Base-by-base conservation (phyloP, 2,113 vertebrate genomes). In the Corythaeola cristata region DNA sequence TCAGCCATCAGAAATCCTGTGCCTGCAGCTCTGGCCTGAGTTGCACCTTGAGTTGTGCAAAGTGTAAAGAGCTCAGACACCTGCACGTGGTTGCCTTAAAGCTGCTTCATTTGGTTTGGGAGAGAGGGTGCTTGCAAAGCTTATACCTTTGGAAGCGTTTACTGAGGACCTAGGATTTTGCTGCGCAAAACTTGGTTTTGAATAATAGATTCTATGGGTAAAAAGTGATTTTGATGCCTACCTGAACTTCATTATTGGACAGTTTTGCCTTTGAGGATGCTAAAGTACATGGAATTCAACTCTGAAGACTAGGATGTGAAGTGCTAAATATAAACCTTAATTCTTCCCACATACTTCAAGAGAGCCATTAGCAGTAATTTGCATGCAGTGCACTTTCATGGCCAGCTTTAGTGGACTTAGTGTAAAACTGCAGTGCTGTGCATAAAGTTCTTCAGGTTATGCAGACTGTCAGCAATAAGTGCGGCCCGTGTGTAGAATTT, bases 61-160 rank as follows among this genome's bases (percentile, higher is more conserved):
- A 14, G 4, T 16, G 23, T 2, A 3, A 24, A 14, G 20, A 30
- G 67, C 28, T 15, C 5, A 1, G 35, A 3, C 17, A 3, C 37
- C 32, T 21, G 23, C 27, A 0, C 2, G 58, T 5, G 32, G 30
- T 11, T 35, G 45, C 68, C 37, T 32, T 45, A 4, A 37, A 35
- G 19, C 27, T 8, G 37, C 45, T 59, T 26, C n/a, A 3, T 22
- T 27, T 37, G 8, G 14, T 35, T 39, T 33, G 30, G 28, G 19
- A 53, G n/a, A 35, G 33, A 5, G 26, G 8, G 18, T 0, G 1
- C 37, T 16, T 17, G 56, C 9, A 1, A 22, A 60, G 50, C 12
- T 33, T 7, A 5, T 6, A 0, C 8, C 7, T 76, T 22, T 32
- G 59, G 35, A 47, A 45, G 41, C 7, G 0, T 30, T 37, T 64